These are phyloP conservation scores for Heliconius erato DNA, from an alignment of 2,888 invertebrate genomes.

Conservation along the genomic window DNA sequence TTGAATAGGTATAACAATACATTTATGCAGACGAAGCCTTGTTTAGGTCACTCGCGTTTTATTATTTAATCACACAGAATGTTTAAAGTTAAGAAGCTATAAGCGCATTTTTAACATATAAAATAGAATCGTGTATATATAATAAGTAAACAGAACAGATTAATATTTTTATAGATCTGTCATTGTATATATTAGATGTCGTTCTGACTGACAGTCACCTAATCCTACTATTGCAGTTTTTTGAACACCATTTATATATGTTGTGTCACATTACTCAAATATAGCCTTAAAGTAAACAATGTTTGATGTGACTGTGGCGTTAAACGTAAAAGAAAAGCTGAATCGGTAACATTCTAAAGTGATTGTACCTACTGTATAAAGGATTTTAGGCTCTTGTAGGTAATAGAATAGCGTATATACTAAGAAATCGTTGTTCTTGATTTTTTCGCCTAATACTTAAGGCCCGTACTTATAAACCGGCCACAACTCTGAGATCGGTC, in stretches of 20 bases:
- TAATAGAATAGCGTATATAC: background rate
- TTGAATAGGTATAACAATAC: too few relatives aligned
- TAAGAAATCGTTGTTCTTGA: background rate
- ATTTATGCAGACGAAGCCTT: too few relatives aligned
- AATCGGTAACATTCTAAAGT: conserved; percentile 2
- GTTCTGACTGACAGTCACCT: background rate
- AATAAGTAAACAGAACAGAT: conserved; percentile 14
- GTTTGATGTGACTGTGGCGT: conserved; percentile 11
- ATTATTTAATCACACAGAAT: background rate
- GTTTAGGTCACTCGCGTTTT: too few relatives aligned
- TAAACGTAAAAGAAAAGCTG: background rate
- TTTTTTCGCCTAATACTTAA: background rate
- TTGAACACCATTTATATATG: background rate
- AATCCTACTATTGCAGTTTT: conserved; percentile 15
- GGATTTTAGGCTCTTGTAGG: conserved; percentile 2
- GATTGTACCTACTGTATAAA: conserved; percentile 32
- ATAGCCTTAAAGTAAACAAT: conserved; percentile 1
- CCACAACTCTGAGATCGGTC: too few relatives aligned
- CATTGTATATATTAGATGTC: conserved; percentile 26
- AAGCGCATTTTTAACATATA: conserved; percentile 9
- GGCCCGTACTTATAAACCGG: too few relatives aligned
- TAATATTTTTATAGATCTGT: conserved; percentile 24
- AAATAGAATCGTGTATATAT: background rate
- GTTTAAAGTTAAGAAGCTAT: background rate
- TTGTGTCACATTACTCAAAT: background rate